A percentile compares a stretch with the other conserved stretches of the same genome.
These are phyloP conservation scores for Zaprionus bogoriensis DNA, from an alignment of 2,888 invertebrate genomes.

Conservation along the genomic window DNA sequence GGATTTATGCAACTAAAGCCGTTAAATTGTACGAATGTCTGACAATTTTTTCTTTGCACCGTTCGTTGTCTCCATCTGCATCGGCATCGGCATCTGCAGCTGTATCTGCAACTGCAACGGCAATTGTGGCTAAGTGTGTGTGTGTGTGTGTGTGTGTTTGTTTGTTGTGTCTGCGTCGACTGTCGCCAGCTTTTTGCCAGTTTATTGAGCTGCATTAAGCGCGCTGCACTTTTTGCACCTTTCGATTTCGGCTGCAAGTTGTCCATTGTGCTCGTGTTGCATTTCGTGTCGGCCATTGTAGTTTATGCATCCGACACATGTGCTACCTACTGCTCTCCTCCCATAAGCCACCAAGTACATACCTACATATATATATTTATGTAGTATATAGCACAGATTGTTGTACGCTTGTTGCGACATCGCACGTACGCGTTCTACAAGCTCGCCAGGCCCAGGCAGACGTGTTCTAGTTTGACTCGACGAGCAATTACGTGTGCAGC, in stretches of 20 bases:
- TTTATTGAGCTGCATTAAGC: constrained; percentile 67
- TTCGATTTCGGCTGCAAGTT: constrained; percentile 51
- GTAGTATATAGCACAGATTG: constrained; percentile 57
- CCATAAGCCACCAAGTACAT: constrained; percentile 7
- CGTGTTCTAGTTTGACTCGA: constrained; percentile 70
- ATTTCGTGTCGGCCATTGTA: constrained; percentile 33
- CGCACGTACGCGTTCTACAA: constrained; percentile 57
- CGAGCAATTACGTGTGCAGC: constrained; percentile 64
- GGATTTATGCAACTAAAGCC: constrained; percentile 75
- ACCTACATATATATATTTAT: too few relatives aligned
- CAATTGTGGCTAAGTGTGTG: constrained; percentile 9
- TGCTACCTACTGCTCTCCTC: background rate
- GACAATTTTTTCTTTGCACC: constrained; percentile 37
- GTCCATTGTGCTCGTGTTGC: too few relatives aligned
- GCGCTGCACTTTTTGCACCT: constrained; percentile 46
- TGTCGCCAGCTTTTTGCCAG: constrained; percentile 57
- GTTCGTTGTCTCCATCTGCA: constrained; percentile 36
- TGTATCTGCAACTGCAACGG: constrained; percentile 8
- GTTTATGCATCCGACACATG: constrained; percentile 48
- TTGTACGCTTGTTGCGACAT: constrained; percentile 45
- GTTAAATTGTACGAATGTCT: constrained; percentile 71
- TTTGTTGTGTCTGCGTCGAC: constrained; percentile 18
- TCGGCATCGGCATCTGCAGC: background rate
- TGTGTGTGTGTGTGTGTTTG: constrained; percentile 4
- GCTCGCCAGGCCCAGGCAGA: constrained; percentile 38